These are phyloP conservation scores for Caenorhabditis afra DNA, from an alignment of 2,888 invertebrate genomes.

Conservation along the genomic window DNA sequence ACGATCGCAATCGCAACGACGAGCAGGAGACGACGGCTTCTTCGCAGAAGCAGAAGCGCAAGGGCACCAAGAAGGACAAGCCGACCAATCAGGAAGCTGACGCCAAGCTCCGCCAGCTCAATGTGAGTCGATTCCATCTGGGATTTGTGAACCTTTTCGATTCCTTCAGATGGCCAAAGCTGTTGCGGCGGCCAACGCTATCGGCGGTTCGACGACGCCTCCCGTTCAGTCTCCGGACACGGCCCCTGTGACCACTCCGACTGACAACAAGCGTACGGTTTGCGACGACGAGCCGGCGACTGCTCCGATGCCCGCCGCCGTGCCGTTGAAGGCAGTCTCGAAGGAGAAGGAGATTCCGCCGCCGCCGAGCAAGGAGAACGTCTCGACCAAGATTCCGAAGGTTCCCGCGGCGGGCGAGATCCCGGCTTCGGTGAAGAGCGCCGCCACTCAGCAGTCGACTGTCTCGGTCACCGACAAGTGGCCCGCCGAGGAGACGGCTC, in stretches of 20 bases:
- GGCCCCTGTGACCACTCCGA: too few species aligned
- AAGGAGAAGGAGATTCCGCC: neutral
- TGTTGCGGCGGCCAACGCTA: neutral
- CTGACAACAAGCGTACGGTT: too few species aligned
- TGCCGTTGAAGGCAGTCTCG: too few species aligned
- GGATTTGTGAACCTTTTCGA: too few species aligned
- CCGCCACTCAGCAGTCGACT: neutral
- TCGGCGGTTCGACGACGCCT: too few species aligned
- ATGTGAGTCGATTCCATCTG: too few species aligned
- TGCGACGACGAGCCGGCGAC: too few species aligned
- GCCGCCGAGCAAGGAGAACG: neutral
- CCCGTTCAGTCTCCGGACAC: too few species aligned
- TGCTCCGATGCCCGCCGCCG: too few species aligned
- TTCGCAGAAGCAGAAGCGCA: neutral
- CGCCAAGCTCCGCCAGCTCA: too few species aligned
- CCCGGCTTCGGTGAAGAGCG: neutral
- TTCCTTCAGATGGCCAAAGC: too few species aligned
- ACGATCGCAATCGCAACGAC: neutral
- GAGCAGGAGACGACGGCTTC: neutral
- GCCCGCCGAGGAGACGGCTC: slow-evolving; percentile 12
- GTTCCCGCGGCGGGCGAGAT: neutral
- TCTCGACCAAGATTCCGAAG: neutral
- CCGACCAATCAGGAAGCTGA: neutral
- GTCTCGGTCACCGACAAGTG: slow-evolving; percentile 11
- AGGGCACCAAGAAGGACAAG: neutral